Evolutionary conservation across 2,888 invertebrate genomes (phyloP), one percentile per base, ranked within the genome.

Genomic region (Caenorhabditis sp.): DNA sequence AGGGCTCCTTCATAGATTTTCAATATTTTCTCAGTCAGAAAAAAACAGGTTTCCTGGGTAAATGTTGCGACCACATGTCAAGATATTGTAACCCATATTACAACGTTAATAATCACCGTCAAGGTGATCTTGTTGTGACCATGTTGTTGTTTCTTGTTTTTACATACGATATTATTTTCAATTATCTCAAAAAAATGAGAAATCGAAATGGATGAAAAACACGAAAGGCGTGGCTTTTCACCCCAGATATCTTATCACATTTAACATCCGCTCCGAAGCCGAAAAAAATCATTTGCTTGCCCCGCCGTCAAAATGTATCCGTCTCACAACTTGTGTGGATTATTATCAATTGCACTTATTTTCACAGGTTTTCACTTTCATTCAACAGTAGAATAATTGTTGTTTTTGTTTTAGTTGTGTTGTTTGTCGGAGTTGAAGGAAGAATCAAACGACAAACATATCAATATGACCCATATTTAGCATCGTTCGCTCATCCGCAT

Each of bases 361-460:
- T 43, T 43, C 43, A 43, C 43, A 43, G 43, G 43, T 43, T 43
- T 43, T 43, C 36, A 36, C 14, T 43, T 43, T 43, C 14, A 3
- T 43, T 17, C 36, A n/a, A n/a, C n/a, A n/a, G n/a, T n/a, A n/a
- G 36, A 12, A 36, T 36, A 36, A 12, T 36, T 36, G n/a, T n/a
- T n/a, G n/a, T n/a, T n/a, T n/a, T n/a, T n/a, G n/a, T 23, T 51
- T 51, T 21, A 51, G 51, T 23, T 21, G 23, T 23, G 1, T 23
- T 23, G 14, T 43, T 43, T 51, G 21, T 51, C 3, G 21, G 12
- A 4, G 51, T 19, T 1, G 57, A 58, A 36, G 57, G 43, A 6
- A 58, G 81, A 64, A 26, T 63, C 58, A 79, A 77, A 50, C 62
- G 81, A 24, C 81, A 81, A 71, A 81, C 81, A 0, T 79, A 78